Evolutionary conservation across 2,113 vertebrate genomes (phyloP), one percentile per base, ranked within the genome.

Genomic region (Microtus ochrogaster): DNA sequence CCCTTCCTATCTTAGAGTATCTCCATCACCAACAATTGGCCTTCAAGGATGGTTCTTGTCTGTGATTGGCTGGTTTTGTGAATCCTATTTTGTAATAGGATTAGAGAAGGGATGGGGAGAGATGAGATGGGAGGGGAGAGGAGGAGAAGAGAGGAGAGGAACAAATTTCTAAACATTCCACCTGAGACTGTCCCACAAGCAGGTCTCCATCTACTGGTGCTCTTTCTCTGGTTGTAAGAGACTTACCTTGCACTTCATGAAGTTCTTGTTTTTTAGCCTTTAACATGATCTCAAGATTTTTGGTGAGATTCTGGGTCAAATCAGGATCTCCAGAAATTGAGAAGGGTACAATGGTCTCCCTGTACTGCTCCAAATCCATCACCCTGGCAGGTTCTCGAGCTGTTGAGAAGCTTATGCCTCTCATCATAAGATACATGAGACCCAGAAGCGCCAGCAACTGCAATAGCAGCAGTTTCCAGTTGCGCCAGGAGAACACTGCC

Each of bases 401-500:
- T 47, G 97, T 9, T 98, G 99, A 44, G 99, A 98, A 13, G 98
- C 98, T 87, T 98, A 99, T 33, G 98, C 99, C 97, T 99, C 98
- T 99, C 0, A 99, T 82, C 94, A 99, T 98, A 66, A 99, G 98
- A 41, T 99, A 97, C 52, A 98, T 94, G 98, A 99, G 99, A 87
- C 99, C 98, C 52, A 99, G 98, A 89, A 99, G 99, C 92, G 99
- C 99, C 11, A 99, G 98, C 97, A 99, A 99, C 98, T 99, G 99
- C 0, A 99, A 99, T 16, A 99, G 99, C 97, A 99, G 98, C 98
- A 99, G 98, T 97, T 99, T 99, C 99, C 99, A 99, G 98, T 99
- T 99, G 90, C 99, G 98, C 99, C 99, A 99, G 98, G 98, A 99
- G 98, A 99, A 99, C 74, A 99, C 96, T 13, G 99, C 99, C 96